These are phyloP conservation scores for Phenganax stokvisi DNA, from an alignment of 92 coral and sea anemone genomes.

Conservation along the genomic window DNA sequence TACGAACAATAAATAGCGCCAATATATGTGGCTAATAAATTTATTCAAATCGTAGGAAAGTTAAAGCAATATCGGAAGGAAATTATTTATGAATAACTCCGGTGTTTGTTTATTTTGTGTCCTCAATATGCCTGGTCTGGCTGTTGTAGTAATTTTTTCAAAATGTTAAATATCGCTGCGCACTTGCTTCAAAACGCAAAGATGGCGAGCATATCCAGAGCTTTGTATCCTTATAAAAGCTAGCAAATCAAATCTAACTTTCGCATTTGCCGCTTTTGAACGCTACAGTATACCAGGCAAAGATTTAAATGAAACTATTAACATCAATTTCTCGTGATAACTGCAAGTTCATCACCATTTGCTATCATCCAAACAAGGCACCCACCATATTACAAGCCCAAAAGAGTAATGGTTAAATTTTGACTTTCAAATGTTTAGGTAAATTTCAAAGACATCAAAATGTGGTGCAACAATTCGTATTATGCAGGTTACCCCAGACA, in stretches of 20 bases:
- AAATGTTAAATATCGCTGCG: too few relatives aligned
- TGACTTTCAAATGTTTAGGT: background rate
- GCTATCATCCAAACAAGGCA: background rate
- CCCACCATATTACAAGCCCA: background rate
- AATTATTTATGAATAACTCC: slow-evolving; percentile 5
- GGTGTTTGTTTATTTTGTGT: slow-evolving; percentile 10
- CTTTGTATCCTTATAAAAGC: too few relatives aligned
- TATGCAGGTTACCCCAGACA: slow-evolving; percentile 3
- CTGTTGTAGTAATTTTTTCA: too few relatives aligned
- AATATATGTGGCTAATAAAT: background rate
- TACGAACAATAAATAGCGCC: background rate
- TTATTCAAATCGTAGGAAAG: background rate
- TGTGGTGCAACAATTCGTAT: slow-evolving; percentile 32
- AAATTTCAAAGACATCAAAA: background rate
- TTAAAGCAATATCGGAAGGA: slow-evolving; percentile 13
- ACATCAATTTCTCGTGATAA: too few relatives aligned
- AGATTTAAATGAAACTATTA: too few relatives aligned
- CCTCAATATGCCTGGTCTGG: too few relatives aligned
- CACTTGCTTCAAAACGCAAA: too few relatives aligned
- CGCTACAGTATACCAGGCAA: too few relatives aligned
- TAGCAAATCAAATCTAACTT: too few relatives aligned
- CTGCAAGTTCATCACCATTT: too few relatives aligned
- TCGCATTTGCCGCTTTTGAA: too few relatives aligned
- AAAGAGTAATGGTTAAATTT: background rate
- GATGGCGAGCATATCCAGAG: too few relatives aligned